Evolutionary conservation across 2,113 vertebrate genomes (phyloP).

Genomic region (Phyllostomus hastatus): DNA sequence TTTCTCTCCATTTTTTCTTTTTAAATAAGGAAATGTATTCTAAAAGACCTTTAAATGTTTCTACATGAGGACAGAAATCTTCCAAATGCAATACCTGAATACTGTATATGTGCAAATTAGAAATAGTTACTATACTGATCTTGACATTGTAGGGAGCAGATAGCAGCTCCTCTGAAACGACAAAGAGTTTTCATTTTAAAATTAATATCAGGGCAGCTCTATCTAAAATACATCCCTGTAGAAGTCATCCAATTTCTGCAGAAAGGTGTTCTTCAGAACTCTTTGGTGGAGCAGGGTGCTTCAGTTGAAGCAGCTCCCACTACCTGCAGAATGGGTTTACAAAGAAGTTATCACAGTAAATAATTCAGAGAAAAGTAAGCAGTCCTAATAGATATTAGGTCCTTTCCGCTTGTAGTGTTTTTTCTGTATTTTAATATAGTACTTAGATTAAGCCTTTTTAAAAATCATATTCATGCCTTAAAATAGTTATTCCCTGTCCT

Average conservation of each 20-base stretch:
- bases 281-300: neutral
- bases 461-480: neutral
- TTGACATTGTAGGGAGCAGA: neutral
- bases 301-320: neutral
- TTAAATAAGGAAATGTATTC: neutral
- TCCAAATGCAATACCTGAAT: neutral
- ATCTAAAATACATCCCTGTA: neutral
- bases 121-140: neutral
- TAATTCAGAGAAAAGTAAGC: neutral
- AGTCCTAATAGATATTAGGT: neutral
- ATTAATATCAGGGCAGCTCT: neutral
- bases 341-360: neutral
- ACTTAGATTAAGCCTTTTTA: neutral
- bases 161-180: neutral
- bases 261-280: neutral
- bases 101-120: neutral
- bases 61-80: neutral
- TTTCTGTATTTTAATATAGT: constrained; percentile 19
- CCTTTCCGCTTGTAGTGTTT: neutral
- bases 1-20: neutral
- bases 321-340: neutral
- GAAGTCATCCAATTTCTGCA: neutral
- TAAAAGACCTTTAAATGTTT: constrained; percentile 10
- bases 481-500: neutral
- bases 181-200: constrained; percentile 39